phyloP scores from a whole-genome alignment of 2,797 vertebrate genomes.

The Helostoma temminkii region DNA sequence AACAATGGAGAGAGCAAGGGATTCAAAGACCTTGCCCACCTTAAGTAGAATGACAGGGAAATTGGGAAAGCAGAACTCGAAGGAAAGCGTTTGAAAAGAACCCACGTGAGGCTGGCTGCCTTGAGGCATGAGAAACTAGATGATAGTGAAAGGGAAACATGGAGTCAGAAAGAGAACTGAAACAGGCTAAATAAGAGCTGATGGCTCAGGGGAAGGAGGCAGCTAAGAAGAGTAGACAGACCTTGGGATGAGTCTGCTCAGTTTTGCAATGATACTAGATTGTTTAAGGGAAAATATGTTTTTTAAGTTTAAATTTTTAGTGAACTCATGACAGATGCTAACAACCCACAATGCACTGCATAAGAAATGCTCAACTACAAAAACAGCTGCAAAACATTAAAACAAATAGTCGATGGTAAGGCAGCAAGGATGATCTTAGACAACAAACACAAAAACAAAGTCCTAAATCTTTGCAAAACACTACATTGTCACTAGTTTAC shows the following conservation, averaged over 20 bases:
- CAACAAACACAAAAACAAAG: background rate
- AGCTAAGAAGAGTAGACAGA: background rate
- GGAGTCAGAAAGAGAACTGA: constrained; percentile 3
- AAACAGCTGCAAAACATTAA: background rate
- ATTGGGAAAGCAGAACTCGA: constrained; percentile 13
- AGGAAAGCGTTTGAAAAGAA: constrained; percentile 31
- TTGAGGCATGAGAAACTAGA: constrained; percentile 33
- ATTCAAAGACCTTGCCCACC: constrained; percentile 32
- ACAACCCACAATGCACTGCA: background rate
- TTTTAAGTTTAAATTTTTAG: background rate
- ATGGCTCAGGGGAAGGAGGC: constrained; percentile 1
- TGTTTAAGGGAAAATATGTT: background rate
- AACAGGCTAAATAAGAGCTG: background rate
- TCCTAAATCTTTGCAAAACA: background rate
- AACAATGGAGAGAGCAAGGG: background rate
- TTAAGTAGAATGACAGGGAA: constrained; percentile 16
- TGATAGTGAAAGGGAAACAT: constrained; percentile 36
- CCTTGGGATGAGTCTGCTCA: background rate
- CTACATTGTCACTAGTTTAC: background rate
- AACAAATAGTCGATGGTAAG: background rate
- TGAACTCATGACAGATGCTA: background rate
- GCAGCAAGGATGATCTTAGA: background rate
- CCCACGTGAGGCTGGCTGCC: constrained; percentile 15
- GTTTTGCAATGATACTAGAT: background rate
- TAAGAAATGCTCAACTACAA: background rate